phyloP scores from a whole-genome alignment of 1,140 invertebrate species.

The Heliconius eleuchia region DNA sequence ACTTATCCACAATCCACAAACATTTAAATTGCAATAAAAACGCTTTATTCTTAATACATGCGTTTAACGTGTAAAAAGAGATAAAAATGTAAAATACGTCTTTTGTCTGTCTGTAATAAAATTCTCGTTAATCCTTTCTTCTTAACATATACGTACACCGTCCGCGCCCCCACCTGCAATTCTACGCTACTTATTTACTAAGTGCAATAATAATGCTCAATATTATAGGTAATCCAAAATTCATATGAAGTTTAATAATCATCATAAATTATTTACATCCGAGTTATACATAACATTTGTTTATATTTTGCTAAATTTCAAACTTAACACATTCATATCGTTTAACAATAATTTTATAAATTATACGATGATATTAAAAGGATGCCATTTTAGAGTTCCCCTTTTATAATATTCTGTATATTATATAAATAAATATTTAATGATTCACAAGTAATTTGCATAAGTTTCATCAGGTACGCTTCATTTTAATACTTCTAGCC shows the following conservation, averaged over 20 bases:
- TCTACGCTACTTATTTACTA: constrained; percentile 73
- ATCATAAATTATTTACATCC: constrained; percentile 22
- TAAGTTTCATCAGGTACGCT: not conserved
- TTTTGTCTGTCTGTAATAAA: not conserved
- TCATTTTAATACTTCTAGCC: not conserved
- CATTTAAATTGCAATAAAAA: too few relatives aligned
- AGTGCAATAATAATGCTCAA: constrained; percentile 58
- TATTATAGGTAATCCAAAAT: constrained; percentile 26
- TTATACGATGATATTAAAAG: not conserved
- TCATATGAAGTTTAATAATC: constrained; percentile 26
- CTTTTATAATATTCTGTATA: not conserved
- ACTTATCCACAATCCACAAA: too few relatives aligned
- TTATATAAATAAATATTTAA: not conserved
- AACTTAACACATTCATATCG: constrained; percentile 19
- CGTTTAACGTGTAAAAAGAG: too few relatives aligned
- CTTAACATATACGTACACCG: constrained; percentile 36
- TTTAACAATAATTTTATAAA: not conserved
- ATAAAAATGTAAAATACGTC: too few relatives aligned
- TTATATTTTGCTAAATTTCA: constrained; percentile 13
- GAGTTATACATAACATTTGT: constrained; percentile 5
- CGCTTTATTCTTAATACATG: too few relatives aligned
- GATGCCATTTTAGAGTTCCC: not conserved
- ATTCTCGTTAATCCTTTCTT: not conserved
- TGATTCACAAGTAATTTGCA: not conserved
- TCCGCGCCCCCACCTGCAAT: constrained; percentile 49